Conservation (phyloP, 2,888 invertebrate species). For the Esperia sulphurella region DNA sequence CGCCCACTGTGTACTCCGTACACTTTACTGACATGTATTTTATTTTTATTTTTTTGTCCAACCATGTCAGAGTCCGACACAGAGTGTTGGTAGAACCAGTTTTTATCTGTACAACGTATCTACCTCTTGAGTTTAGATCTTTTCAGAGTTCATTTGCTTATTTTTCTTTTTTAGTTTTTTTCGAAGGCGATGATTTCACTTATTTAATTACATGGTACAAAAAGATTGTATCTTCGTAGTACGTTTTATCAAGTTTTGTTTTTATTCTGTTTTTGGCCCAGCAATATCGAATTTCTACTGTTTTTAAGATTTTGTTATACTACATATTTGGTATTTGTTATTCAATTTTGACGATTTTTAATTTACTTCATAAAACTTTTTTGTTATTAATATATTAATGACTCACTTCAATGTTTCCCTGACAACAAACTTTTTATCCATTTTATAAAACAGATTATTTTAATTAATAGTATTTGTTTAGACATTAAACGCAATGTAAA, state of each 20-base stretch:
- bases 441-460: no score
- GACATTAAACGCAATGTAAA: no score
- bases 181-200: constrained; percentile 9
- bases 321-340: no score
- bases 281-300: no score
- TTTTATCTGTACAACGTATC: constrained; percentile 34
- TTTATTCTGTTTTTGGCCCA: not conserved
- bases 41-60: constrained; percentile 20
- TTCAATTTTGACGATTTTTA: no score
- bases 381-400: no score
- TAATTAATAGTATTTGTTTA: no score
- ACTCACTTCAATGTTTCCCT: no score
- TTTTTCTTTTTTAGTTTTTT: constrained; percentile 18
- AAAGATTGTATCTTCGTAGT: constrained; percentile 1
- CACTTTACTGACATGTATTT: not conserved
- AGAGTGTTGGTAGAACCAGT: constrained; percentile 29
- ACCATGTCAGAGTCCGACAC: constrained; percentile 27
- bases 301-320: no score
- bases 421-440: no score
- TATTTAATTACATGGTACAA: constrained; percentile 9
- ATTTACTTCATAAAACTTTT: no score
- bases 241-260: constrained; percentile 1
- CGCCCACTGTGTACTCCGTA: no score
- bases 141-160: constrained; percentile 14
- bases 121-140: constrained; percentile 22